Conservation (phyloP, 2,113 vertebrate species). For the Pseudonaja textilis region DNA sequence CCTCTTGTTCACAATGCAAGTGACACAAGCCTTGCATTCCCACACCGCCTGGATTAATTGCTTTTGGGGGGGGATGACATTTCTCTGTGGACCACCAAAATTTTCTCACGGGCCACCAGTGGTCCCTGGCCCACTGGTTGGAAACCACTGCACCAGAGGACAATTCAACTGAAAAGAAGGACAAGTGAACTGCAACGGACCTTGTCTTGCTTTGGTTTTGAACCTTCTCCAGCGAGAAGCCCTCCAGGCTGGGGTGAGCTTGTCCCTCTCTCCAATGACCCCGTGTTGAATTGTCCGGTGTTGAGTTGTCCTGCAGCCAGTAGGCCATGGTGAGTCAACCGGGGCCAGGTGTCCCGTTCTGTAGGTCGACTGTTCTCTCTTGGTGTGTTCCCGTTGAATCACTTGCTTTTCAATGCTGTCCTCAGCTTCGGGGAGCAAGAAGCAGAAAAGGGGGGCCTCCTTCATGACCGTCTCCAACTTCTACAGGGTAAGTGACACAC, state of each 20-base stretch:
- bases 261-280: not conserved
- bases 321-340: not conserved
- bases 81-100: too few species aligned
- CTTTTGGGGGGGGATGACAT: too few species aligned
- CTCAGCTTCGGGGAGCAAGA: conserved; percentile 52
- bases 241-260: not conserved
- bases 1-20: too few species aligned
- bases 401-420: not conserved
- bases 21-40: too few species aligned
- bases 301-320: not conserved
- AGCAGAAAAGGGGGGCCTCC: conserved; percentile 50
- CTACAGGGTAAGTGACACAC: conserved; percentile 38
- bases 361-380: too few species aligned
- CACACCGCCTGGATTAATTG: too few species aligned
- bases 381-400: not conserved
- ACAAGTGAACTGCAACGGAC: not conserved
- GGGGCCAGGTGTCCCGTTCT: not conserved
- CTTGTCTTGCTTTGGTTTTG: not conserved
- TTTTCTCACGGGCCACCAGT: too few species aligned
- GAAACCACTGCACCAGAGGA: not conserved
- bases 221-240: not conserved
- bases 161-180: not conserved
- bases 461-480: conserved; percentile 54
- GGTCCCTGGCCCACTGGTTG: too few species aligned
- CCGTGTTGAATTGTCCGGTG: not conserved